Conservation (phyloP, 2,113 vertebrate species). For the Pomatorhinus ruficollis region DNA sequence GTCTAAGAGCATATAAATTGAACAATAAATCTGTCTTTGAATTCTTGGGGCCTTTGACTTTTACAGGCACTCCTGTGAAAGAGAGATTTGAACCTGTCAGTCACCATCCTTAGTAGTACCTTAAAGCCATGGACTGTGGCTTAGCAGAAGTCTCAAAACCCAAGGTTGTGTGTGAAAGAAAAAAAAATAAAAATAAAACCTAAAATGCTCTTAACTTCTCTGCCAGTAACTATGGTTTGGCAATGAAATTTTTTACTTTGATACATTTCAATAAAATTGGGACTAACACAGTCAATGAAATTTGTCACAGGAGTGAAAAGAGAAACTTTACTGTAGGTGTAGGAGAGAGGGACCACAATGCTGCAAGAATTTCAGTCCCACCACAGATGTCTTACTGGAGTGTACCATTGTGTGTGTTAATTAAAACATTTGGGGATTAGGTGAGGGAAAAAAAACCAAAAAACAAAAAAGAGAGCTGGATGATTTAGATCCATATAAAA, state of each 20-base stretch:
- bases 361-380: neutral
- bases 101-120: neutral
- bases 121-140: neutral
- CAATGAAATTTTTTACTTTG: neutral
- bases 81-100: neutral
- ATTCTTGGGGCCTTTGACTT: neutral
- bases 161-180: neutral
- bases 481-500: neutral
- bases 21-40: neutral
- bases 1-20: neutral
- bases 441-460: neutral
- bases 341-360: neutral
- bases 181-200: neutral
- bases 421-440: neutral
- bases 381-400: neutral
- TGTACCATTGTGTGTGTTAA: neutral
- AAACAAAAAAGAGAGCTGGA: neutral
- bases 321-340: accelerated
- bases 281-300: neutral
- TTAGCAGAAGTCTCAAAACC: neutral
- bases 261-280: neutral
- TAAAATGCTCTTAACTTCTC: neutral
- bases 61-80: neutral
- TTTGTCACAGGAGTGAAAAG: neutral
- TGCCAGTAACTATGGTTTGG: neutral